These are phyloP conservation scores for Cryptophagus acutangulus DNA, from an alignment of 2,888 invertebrate species.

Conservation along the genomic window DNA sequence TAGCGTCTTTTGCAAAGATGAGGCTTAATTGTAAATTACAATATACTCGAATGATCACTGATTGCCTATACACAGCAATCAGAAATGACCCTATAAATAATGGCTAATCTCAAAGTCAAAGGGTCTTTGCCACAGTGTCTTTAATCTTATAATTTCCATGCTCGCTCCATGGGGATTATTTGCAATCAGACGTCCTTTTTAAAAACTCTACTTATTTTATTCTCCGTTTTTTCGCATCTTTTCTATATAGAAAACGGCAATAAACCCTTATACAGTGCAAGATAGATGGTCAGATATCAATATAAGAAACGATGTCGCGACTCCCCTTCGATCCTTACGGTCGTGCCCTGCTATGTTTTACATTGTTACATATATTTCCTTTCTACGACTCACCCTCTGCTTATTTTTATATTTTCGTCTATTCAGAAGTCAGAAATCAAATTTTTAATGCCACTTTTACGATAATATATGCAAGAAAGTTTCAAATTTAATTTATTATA, in stretches of 20 bases:
- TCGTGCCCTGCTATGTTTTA: slow-evolving; percentile 26
- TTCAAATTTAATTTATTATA: no score
- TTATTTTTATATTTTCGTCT: no score
- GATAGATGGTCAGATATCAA: slow-evolving; percentile 29
- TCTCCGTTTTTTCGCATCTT: no score
- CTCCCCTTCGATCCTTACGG: slow-evolving; percentile 25
- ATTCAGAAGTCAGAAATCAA: no score
- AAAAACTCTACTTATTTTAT: no score
- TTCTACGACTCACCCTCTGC: slow-evolving; percentile 10
- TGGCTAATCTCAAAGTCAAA: slow-evolving; percentile 42
- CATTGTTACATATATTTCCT: slow-evolving; percentile 18
- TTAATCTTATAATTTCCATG: slow-evolving; percentile 11
- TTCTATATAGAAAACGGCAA: slow-evolving; percentile 9
- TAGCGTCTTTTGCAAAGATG: no score
- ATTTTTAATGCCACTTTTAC: no score
- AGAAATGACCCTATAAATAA: slow-evolving; percentile 45
- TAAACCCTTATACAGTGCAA: slow-evolving; percentile 9
- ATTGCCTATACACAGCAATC: slow-evolving; percentile 44
- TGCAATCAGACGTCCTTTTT: slow-evolving; percentile 33
- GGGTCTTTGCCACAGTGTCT: slow-evolving; percentile 27
- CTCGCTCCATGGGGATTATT: slow-evolving; percentile 31
- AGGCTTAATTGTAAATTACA: slow-evolving; percentile 46
- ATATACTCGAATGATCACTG: slow-evolving; percentile 44
- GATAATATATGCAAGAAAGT: no score
- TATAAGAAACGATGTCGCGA: slow-evolving; percentile 24